Evolutionary conservation across 1,140 invertebrate genomes (phyloP), one percentile per base, ranked within the genome.

Genomic region (Oncopodura yosiiana): DNA sequence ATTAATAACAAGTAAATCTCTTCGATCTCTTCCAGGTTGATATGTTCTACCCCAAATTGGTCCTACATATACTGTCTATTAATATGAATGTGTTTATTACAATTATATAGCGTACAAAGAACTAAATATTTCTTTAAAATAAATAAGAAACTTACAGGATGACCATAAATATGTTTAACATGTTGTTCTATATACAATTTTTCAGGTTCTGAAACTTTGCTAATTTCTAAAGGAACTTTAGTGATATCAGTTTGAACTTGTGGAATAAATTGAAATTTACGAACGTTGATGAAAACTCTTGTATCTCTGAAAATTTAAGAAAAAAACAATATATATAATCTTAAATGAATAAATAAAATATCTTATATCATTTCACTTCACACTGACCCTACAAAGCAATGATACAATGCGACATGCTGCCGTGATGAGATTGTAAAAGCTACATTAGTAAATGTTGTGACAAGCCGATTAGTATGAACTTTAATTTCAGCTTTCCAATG

Each of bases 401-500:
- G 14, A 27, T 45, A 45, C 11, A 45, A 21, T 9, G 43, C 43
- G 9, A 45, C 24, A 21, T 45, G 43, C 43, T 45, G 43, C 21
- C 43, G 11, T 11, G 43, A 45, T 14, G 43, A 14, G 24, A 45
- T 27, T 8, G 43, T 45, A 9, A 45, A 45, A n/a, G n/a, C n/a
- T n/a, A n/a, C n/a, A n/a, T n/a, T n/a, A n/a, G n/a, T n/a, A n/a
- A n/a, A n/a, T n/a, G n/a, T n/a, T n/a, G n/a, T n/a, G n/a, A n/a
- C n/a, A n/a, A n/a, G n/a, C n/a, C n/a, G n/a, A n/a, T n/a, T n/a
- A n/a, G n/a, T n/a, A n/a, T n/a, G n/a, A n/a, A n/a, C n/a, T n/a
- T n/a, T n/a, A n/a, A n/a, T n/a, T n/a, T n/a, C n/a, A n/a, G n/a
- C n/a, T n/a, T n/a, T n/a, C n/a, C n/a, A n/a, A n/a, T n/a, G n/a